Base-by-base conservation (phyloP, 2,797 vertebrate species). In the Tragopan temminckii region DNA sequence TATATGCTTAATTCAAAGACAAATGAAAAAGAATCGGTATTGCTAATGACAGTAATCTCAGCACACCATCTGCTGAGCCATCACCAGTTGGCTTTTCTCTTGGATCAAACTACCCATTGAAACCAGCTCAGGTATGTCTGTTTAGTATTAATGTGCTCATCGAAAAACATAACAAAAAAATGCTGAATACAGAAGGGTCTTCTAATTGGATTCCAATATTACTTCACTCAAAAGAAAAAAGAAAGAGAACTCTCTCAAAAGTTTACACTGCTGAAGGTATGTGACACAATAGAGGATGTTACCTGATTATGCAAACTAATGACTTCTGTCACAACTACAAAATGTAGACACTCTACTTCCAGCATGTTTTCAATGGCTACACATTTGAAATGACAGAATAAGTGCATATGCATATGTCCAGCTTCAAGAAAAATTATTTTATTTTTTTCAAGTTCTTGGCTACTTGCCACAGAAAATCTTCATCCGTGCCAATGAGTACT, bases 321-420 rank as follows among this genome's bases (percentile, higher is more conserved):
- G 38, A 1, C 11, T 68, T 91, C 63, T 59, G 36, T 66, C 74
- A 38, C 7, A 63, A 38, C 7, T 0, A 0, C 3, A 2, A 21
- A 31, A 50, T 21, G 29, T 85, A 92, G 82, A 38, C 25, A 64
- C n/a, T 85, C 21, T 33, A 27, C 46, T 75, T 46, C 50, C 40
- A 89, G 20, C 24, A 48, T 18, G 23, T 61, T 53, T 90, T 88
- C 62, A 88, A 14, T 18, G 67, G 17, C 14, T 57, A 8, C 16
- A 19, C 33, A 21, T 19, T 68, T 70, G 48, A 89, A 89, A 71
- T 53, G 43, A 21, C 36, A 80, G 25, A 8, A 24, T 42, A 21
- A 21, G 42, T 58, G 11, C 14, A 29, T 50, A 61, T 16, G 62
- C 3, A 29, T 52, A 11, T 50, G 33, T 48, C 11, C 27, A 61